These are phyloP conservation scores for Manis crassicaudata DNA, from an alignment of 2,797 vertebrate species.

Conservation along the genomic window DNA sequence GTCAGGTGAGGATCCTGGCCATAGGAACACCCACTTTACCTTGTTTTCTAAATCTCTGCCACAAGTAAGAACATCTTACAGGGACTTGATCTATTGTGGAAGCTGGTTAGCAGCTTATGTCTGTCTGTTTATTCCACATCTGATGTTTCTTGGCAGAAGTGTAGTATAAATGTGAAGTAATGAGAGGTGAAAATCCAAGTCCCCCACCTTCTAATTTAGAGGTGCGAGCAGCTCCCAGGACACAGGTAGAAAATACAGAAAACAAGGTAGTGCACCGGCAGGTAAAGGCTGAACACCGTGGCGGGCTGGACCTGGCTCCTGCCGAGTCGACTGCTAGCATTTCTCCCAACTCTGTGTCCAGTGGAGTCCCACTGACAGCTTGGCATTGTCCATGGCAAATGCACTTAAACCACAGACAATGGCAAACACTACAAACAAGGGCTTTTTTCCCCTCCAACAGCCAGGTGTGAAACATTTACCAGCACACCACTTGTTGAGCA, in stretches of 20 bases:
- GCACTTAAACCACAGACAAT: neutral
- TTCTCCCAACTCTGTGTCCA: neutral
- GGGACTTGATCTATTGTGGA: too few species aligned
- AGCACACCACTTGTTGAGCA: neutral
- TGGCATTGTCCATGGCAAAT: neutral
- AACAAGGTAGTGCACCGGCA: rapidly evolving
- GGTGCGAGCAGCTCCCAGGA: neutral
- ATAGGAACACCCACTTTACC: too few species aligned
- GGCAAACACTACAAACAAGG: neutral
- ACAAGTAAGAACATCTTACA: neutral
- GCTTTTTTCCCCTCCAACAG: neutral
- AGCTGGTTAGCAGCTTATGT: too few species aligned
- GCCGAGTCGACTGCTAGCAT: neutral
- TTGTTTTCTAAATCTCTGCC: neutral
- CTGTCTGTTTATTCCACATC: too few species aligned
- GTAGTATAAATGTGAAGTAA: neutral
- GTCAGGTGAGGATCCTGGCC: too few species aligned
- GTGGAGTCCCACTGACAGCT: neutral
- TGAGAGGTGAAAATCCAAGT: neutral
- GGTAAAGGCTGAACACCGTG: rapidly evolving
- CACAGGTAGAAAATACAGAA: neutral
- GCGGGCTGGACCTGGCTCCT: too few species aligned
- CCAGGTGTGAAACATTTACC: neutral
- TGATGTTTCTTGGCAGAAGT: neutral
- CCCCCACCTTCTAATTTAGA: neutral